phyloP scores from a whole-genome alignment of 2,113 vertebrate genomes.

The Mormyrus lacerda region DNA sequence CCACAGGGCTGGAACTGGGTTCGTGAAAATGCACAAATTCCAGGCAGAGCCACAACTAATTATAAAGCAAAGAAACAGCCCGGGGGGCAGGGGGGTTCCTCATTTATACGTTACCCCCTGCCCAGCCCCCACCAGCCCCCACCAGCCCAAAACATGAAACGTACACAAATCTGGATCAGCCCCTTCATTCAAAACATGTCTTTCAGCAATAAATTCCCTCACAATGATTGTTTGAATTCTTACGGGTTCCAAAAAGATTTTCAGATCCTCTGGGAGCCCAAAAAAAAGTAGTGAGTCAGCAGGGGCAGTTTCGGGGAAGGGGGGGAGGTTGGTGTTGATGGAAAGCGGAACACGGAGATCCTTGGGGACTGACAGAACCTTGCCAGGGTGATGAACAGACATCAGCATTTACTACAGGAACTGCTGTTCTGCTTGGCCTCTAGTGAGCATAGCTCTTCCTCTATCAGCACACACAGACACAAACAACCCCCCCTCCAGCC shows the following conservation, averaged over 20 bases:
- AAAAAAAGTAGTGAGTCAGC: neutral
- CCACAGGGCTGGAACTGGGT: neutral
- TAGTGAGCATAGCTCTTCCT: neutral
- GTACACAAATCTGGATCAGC: neutral
- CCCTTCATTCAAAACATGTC: neutral
- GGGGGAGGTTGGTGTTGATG: neutral
- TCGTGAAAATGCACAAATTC: neutral
- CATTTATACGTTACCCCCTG: neutral
- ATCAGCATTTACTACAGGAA: neutral
- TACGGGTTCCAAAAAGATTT: neutral
- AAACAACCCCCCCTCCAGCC: neutral
- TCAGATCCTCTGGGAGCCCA: neutral
- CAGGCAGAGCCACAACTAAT: neutral
- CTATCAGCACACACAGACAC: neutral
- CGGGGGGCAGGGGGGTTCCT: neutral
- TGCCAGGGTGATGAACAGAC: neutral
- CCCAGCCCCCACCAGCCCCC: neutral
- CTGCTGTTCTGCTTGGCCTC: neutral
- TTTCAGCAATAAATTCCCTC: neutral
- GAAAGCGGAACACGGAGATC: neutral
- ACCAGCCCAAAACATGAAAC: neutral
- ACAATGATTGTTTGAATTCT: neutral
- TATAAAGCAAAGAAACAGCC: neutral
- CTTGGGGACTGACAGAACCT: neutral
- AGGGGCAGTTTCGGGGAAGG: neutral